Evolutionary conservation across 1,140 invertebrate genomes (phyloP).

Genomic region (Metopolophium dirhodum): DNA sequence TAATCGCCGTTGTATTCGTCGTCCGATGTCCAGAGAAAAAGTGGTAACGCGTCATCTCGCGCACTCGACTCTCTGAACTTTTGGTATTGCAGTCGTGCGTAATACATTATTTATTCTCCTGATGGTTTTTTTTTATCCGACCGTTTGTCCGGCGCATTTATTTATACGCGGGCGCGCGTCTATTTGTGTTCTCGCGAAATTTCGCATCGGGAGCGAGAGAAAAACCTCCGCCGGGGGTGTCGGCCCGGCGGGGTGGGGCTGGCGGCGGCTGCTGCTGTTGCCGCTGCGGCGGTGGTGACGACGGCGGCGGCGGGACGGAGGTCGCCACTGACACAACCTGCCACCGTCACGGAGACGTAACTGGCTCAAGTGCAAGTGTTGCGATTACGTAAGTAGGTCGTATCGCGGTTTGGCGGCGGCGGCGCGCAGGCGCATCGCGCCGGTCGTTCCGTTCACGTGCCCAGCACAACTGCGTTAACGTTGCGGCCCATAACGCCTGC

Average conservation of each 20-base stretch:
- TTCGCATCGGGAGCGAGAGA: not conserved
- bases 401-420: slow-evolving; percentile 55
- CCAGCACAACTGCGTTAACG: slow-evolving; percentile 55
- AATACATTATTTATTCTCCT: not conserved
- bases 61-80: too few relatives aligned
- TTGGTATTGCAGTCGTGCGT: not conserved
- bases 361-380: slow-evolving; percentile 57
- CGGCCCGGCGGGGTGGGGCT: not conserved
- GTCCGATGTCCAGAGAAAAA: too few relatives aligned
- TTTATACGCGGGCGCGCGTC: not conserved
- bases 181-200: not conserved
- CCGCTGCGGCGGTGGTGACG: not conserved
- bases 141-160: not conserved
- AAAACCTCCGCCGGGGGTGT: not conserved
- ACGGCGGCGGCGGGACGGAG: not conserved
- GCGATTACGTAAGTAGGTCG: slow-evolving; percentile 57
- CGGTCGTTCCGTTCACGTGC: slow-evolving; percentile 54
- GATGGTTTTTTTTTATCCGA: not conserved
- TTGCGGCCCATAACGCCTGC: slow-evolving; percentile 47
- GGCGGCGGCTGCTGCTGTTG: not conserved
- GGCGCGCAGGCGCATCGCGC: slow-evolving; percentile 38
- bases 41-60: too few relatives aligned
- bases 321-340: slow-evolving; percentile 53
- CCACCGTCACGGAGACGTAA: slow-evolving; percentile 55
- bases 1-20: too few relatives aligned